Evolutionary conservation across 2,797 vertebrate species (phyloP).

Genomic region (Pelodytes ibericus): DNA sequence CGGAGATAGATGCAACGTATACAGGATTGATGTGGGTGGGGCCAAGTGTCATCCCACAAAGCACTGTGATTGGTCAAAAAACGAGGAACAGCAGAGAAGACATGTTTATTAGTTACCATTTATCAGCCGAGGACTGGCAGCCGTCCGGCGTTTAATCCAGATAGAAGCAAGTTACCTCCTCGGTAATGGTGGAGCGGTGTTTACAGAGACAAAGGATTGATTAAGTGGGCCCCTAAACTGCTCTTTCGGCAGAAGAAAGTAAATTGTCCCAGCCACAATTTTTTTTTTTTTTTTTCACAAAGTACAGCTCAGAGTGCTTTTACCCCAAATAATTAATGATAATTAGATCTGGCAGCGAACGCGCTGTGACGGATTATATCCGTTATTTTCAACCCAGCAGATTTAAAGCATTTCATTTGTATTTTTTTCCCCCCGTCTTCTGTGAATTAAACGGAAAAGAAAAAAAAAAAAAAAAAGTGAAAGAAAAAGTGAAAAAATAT

Average conservation of each 20-base stretch:
- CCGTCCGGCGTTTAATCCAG: conserved; percentile 46
- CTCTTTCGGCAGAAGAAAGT: conserved; percentile 40
- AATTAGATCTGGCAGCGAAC: conserved; percentile 48
- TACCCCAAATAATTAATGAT: conserved; percentile 53
- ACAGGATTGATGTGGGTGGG: conserved; percentile 56
- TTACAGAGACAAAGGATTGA: conserved; percentile 28
- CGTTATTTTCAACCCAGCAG: not conserved
- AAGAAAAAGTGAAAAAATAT: too few relatives aligned
- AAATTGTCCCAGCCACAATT: conserved; percentile 19
- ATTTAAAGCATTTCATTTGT: not conserved
- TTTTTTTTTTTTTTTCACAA: conserved; percentile 32
- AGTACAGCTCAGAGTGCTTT: conserved; percentile 40
- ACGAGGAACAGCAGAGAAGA: conserved; percentile 56
- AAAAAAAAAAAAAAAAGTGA: too few relatives aligned
- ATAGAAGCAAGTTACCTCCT: conserved; percentile 62
- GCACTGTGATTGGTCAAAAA: conserved; percentile 58
- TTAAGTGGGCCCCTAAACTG: conserved; percentile 58
- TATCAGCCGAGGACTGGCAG: conserved; percentile 58
- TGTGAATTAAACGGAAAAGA: too few relatives aligned
- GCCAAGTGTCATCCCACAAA: conserved; percentile 57
- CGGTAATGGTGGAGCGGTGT: conserved; percentile 58
- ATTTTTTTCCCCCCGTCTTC: not conserved
- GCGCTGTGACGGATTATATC: not conserved
- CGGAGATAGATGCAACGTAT: conserved; percentile 56
- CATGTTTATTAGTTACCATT: conserved; percentile 46